Conservation (phyloP, 2,113 vertebrate species). For the Gopherus evgoodei region DNA sequence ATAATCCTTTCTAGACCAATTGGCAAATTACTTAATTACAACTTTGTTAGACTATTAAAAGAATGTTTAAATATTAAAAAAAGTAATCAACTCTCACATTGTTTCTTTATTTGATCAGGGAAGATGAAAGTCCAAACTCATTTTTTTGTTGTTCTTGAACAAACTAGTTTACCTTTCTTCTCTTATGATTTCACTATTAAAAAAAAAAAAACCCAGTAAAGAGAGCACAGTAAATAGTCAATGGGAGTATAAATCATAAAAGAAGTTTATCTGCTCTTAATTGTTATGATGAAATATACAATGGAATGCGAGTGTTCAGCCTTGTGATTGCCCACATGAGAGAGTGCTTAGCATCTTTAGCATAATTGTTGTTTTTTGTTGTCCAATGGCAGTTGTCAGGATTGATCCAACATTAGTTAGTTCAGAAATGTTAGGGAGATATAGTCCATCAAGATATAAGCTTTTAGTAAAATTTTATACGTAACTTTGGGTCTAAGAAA, state of each 20-base stretch:
- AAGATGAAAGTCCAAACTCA: neutral
- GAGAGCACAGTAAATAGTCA: neutral
- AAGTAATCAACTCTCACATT: fast-evolving
- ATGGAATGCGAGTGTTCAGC: neutral
- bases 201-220: neutral
- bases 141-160: neutral
- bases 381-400: neutral
- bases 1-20: fast-evolving
- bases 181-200: neutral
- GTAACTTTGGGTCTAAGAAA: neutral
- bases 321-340: neutral
- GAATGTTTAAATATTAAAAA: neutral
- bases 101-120: neutral
- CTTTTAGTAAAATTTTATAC: neutral
- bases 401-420: neutral
- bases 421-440: neutral
- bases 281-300: neutral
- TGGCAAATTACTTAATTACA: neutral
- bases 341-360: neutral
- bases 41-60: neutral
- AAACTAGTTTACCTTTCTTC: neutral
- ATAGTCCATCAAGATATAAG: fast-evolving
- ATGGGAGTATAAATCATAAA: neutral
- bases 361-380: neutral
- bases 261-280: neutral